These are phyloP conservation scores for Yponomeuta malinellus DNA, from an alignment of 2,888 invertebrate species.

Conservation along the genomic window DNA sequence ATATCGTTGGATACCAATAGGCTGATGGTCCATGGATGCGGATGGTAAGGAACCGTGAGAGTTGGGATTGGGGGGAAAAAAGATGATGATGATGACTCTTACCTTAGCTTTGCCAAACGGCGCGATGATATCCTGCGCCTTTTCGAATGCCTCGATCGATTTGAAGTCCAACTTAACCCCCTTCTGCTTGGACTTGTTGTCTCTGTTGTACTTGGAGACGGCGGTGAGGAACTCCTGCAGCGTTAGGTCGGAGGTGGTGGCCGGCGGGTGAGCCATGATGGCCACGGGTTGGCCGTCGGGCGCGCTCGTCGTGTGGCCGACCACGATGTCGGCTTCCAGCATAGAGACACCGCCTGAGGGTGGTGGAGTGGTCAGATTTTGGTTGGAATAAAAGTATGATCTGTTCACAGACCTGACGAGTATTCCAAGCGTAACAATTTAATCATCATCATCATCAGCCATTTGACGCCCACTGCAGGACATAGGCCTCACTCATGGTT, in stretches of 20 bases:
- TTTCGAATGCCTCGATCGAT: slow-evolving; percentile 81
- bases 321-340: slow-evolving; percentile 90
- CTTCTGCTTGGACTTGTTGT: slow-evolving; percentile 66
- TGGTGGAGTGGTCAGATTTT: neutral
- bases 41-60: too few relatives aligned
- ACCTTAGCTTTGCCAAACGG: slow-evolving; percentile 36
- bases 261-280: slow-evolving; percentile 92
- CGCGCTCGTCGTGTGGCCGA: slow-evolving; percentile 77
- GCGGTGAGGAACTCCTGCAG: slow-evolving; percentile 81
- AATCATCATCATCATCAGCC: too few relatives aligned
- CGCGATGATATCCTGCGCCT: slow-evolving; percentile 66
- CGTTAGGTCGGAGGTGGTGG: slow-evolving; percentile 81
- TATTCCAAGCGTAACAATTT: too few relatives aligned
- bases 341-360: slow-evolving; percentile 80
- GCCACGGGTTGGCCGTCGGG: slow-evolving; percentile 73
- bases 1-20: too few relatives aligned
- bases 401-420: neutral
- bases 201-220: slow-evolving; percentile 70
- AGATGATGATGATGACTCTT: neutral
- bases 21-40: too few relatives aligned
- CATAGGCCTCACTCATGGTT: too few relatives aligned
- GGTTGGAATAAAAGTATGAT: neutral
- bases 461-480: too few relatives aligned
- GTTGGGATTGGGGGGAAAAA: too few relatives aligned
- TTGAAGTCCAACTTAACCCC: slow-evolving; percentile 95